phyloP scores from a whole-genome alignment of 2,888 invertebrate genomes.

The Rhagonycha lutea region DNA sequence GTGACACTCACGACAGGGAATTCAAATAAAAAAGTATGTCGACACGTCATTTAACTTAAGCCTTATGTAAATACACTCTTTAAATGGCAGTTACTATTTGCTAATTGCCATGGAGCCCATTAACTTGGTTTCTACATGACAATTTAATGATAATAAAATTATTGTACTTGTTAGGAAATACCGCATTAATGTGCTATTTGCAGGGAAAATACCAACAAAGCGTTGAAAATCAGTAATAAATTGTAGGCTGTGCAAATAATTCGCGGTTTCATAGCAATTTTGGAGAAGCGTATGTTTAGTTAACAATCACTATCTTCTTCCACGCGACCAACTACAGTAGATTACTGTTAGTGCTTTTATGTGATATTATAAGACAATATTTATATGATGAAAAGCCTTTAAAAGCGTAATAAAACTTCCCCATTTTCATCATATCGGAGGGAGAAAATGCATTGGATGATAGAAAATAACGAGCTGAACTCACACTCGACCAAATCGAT shows the following conservation, averaged over 20 bases:
- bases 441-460: constrained; percentile 23
- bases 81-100: neutral
- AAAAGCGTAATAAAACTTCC: constrained; percentile 49
- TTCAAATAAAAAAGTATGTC: neutral
- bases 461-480: constrained; percentile 11
- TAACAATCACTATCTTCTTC: constrained; percentile 35
- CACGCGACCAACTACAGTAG: constrained; percentile 31
- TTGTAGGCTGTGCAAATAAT: constrained; percentile 19
- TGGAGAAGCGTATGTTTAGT: constrained; percentile 27
- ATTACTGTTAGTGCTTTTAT: constrained; percentile 40
- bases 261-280: constrained; percentile 22
- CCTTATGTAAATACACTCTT: neutral
- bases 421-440: constrained; percentile 16
- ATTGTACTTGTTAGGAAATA: neutral
- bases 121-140: neutral
- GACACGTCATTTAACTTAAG: neutral
- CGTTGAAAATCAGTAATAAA: constrained; percentile 7
- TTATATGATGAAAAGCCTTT: constrained; percentile 49
- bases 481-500: neutral
- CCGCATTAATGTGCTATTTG: neutral
- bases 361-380: constrained; percentile 51
- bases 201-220: constrained; percentile 4
- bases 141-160: neutral
- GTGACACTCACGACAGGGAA: no score
- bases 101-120: neutral